phyloP scores from a whole-genome alignment of 2,797 vertebrate species.

The Micromesistius poutassou region DNA sequence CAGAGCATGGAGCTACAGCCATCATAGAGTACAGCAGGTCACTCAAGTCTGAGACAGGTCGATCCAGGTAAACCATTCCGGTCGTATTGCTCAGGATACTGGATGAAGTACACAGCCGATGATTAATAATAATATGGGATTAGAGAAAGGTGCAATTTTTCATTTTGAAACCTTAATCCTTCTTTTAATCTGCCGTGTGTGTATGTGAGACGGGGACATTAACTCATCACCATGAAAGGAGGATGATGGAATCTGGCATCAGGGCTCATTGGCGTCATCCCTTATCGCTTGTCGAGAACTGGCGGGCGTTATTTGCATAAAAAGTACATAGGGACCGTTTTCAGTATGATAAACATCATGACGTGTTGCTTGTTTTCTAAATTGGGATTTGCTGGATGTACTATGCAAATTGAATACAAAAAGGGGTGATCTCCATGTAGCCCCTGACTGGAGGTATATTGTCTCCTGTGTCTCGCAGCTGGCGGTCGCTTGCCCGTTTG shows the following conservation, averaged over 20 bases:
- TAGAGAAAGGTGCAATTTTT: neutral
- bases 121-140: neutral
- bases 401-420: neutral
- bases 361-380: neutral
- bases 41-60: neutral
- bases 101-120: neutral
- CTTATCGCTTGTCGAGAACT: neutral
- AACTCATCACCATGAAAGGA: neutral
- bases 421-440: neutral
- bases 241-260: neutral
- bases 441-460: conserved; percentile 5
- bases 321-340: neutral
- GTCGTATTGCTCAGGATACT: neutral
- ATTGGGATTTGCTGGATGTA: neutral
- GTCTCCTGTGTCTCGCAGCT: conserved; percentile 47
- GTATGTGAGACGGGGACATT: neutral
- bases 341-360: neutral
- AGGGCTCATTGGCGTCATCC: neutral
- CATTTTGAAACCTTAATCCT: neutral
- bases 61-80: neutral
- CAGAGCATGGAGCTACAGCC: neutral
- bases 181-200: neutral
- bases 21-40: neutral
- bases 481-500: conserved; percentile 88
- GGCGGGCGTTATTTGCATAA: neutral